Evolutionary conservation across 2,888 invertebrate species (phyloP), one percentile per base, ranked within the genome.

Genomic region (Invenusta paracnida): DNA sequence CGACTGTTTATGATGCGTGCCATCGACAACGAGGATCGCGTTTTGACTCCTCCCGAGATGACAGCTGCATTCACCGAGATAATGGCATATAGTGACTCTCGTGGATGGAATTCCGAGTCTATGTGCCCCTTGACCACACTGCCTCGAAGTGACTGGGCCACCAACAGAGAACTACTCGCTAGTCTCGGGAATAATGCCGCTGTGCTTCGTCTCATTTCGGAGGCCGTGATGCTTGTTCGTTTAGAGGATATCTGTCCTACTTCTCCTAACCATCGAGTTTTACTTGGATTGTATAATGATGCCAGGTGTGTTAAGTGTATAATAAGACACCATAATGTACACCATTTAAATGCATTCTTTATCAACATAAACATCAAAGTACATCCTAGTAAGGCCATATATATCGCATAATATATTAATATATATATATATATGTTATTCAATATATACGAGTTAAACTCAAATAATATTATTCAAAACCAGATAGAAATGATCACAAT

Each of bases 121-220:
- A 73, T 73, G 73, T 73, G 73, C 25, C 73, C 84, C 23, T 27
- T 84, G 27, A 84, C 84, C 0, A 67, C 29, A 25, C 84, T 67
- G 1, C 84, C 84, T 1, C 67, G 84, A 5, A 25, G 2, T 67
- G 67, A 84, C 0, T 84, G 84, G 84, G 84, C 84, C 0, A 5
- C 11, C 27, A 73, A 73, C 27, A 73, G 73, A 25, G 2, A 5
- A 5, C 73, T 73, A 5, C 73, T 73, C 73, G 23, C 5, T 2
- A 23, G 23, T 13, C 17, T 73, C 11, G 73, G 73, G 25, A 25
- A 73, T 23, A 73, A 73, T 73, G 73, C 73, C 2, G 73, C 73
- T 5, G 27, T 73, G 5, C 73, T 73, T 5, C 73, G 73, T 2
- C 17, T 13, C 11, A 73, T 73, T 23, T 73, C 73, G 23, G 73